Evolutionary conservation across 1,140 invertebrate species (phyloP), one percentile per base, ranked within the genome.

Genomic region (Nylanderia fulva): DNA sequence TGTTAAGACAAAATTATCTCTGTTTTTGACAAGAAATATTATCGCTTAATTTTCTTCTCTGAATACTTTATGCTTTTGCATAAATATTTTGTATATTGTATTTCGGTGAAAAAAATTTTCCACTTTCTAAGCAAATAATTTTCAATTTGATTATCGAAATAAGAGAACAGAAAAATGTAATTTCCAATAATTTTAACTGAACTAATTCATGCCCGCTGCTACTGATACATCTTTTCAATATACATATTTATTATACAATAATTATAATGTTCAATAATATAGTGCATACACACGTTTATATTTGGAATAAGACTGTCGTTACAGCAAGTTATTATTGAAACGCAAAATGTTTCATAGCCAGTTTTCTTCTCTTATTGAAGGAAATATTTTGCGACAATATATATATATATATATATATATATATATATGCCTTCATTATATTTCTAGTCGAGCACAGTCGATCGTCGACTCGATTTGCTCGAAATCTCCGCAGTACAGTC

Each of bases 391-490:
- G 60, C 48, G 29, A 48, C 56, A 82, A 86, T 61, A 75, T n/a
- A n/a, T n/a, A n/a, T n/a, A n/a, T n/a, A n/a, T n/a, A n/a, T n/a
- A n/a, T n/a, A n/a, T n/a, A n/a, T n/a, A n/a, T n/a, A n/a, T n/a
- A n/a, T n/a, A n/a, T n/a, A n/a, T 71, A 66, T 13, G 56, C n/a
- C 58, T 71, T 68, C 52, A 72, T 76, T 72, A 42, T 63, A 82
- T 88, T 88, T 88, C 86, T 87, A 76, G 21, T 76, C 63, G 83
- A 42, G 21, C 77, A 76, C 36, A 52, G 33, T n/a, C 54, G 60
- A 87, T 54, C 48, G 54, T 48, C 72, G 56, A 86, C 77, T 87
- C 75, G 63, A 88, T 88, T 85, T 85, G 83, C 61, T 45, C 15
- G 69, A 64, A n/a, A 87, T 87, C 39, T 48, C 68, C 9, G 42